Base-by-base conservation (phyloP, 2,113 vertebrate species). In the Sorex fumeus region DNA sequence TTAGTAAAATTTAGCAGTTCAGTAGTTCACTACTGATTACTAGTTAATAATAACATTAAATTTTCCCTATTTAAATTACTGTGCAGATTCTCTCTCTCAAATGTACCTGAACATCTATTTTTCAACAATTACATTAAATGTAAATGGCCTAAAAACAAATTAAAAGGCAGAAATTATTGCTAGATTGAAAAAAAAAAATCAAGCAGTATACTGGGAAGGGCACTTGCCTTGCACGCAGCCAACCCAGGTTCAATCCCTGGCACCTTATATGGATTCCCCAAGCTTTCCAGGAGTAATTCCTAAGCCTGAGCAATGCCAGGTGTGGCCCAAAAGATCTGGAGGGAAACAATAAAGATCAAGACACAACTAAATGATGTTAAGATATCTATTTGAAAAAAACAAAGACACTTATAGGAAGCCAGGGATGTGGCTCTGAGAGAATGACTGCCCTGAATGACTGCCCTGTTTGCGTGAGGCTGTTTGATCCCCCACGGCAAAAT, bases 41-140 rank as follows among this genome's bases (percentile, higher is more conserved):
- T 77, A 81, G 28, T 72, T 74, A 78, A 80, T 66, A 87, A 88
- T 62, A 40, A 62, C 30, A 60, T 79, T 88, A 81, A 89, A 84
- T 40, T 81, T 81, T 82, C 8, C 36, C 43, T 78, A 6, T 60
- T 87, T 23, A 80, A 87, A 90, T 76, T 88, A 88, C 28, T 74
- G 28, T 76, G 64, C 76, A 15, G 27, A 64, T 91, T 87, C 27
- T 92, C 36, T 85, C 60, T 64, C 86, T 84, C 50, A 88, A 92
- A 80, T 36, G 23, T 60, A 45, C 6, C 18, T 43, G 72, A 23
- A 62, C 32, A 75, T 34, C 70, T 1, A 23, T 84, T 40, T 90
- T 92, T 91, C 30, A 88, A 62, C 27, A 84, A 62, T 43, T 80
- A 76, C 1, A 90, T 67, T 88, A 88, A 79, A 94, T 77, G 62